Percentiles rank a stretch among this genome's conserved stretches.
These are phyloP conservation scores for Polypterus bichir DNA, from an alignment of 2,113 vertebrate genomes.

Conservation along the genomic window DNA sequence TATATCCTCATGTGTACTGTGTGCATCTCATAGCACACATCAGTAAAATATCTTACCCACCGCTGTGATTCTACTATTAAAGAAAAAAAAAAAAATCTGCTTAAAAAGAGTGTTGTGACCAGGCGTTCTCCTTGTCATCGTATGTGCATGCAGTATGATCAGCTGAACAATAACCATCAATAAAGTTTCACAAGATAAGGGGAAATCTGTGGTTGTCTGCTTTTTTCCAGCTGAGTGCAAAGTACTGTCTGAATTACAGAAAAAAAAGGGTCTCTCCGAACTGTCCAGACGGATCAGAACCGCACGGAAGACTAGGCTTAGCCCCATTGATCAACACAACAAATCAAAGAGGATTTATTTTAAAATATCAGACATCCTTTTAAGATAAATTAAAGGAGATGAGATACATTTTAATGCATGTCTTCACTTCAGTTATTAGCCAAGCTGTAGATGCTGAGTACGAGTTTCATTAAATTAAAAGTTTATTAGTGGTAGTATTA, in stretches of 20 bases:
- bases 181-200: conserved; percentile 83
- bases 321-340: too few relatives aligned
- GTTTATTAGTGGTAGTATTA: too few relatives aligned
- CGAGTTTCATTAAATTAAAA: too few relatives aligned
- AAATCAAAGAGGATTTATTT: too few relatives aligned
- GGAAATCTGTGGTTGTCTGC: conserved; percentile 50
- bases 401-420: too few relatives aligned
- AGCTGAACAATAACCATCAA: conserved; percentile 93
- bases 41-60: conserved; percentile 62
- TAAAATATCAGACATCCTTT: too few relatives aligned
- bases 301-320: too few relatives aligned
- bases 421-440: too few relatives aligned
- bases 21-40: conserved; percentile 50
- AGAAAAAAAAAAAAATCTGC: conserved; percentile 55
- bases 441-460: too few relatives aligned
- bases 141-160: conserved; percentile 93
- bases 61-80: conserved; percentile 83
- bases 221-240: conserved; percentile 12
- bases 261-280: too few relatives aligned
- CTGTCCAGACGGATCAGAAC: too few relatives aligned
- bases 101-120: conserved; percentile 89
- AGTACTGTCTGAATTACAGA: neutral
- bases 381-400: too few relatives aligned
- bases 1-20: conserved; percentile 58
- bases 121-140: conserved; percentile 87